Evolutionary conservation across 2,113 vertebrate species (phyloP).

Genomic region (Megalops atlanticus): DNA sequence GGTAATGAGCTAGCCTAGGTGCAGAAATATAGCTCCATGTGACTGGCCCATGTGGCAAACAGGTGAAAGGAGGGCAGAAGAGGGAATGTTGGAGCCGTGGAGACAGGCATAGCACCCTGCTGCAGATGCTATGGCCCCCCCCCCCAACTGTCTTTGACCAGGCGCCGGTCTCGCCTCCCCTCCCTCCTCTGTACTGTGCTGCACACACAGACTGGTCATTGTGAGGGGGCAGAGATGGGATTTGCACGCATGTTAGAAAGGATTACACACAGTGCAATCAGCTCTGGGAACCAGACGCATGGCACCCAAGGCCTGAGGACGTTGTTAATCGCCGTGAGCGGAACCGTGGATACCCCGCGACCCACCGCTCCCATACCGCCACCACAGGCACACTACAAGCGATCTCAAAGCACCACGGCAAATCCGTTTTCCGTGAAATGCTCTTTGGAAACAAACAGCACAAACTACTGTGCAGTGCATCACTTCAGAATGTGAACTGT

Average conservation of each 20-base stretch:
- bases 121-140: not conserved
- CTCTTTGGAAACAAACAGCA: no score
- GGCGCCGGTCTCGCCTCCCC: not conserved
- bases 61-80: not conserved
- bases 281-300: not conserved
- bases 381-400: no score
- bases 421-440: no score
- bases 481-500: no score
- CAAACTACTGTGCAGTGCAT: no score
- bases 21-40: not conserved
- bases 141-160: not conserved
- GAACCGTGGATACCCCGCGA: not conserved
- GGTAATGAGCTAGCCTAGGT: not conserved
- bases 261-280: slow-evolving; percentile 9
- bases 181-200: not conserved
- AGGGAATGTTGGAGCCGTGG: no score
- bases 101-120: not conserved
- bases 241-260: slow-evolving; percentile 21
- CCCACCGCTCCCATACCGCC: no score
- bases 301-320: not conserved
- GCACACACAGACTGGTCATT: not conserved
- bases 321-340: not conserved
- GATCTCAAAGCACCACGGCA: no score
- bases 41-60: not conserved
- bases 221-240: slow-evolving; percentile 19